Base-by-base conservation (phyloP, 2,113 vertebrate species). In the Elanus axillaris region DNA sequence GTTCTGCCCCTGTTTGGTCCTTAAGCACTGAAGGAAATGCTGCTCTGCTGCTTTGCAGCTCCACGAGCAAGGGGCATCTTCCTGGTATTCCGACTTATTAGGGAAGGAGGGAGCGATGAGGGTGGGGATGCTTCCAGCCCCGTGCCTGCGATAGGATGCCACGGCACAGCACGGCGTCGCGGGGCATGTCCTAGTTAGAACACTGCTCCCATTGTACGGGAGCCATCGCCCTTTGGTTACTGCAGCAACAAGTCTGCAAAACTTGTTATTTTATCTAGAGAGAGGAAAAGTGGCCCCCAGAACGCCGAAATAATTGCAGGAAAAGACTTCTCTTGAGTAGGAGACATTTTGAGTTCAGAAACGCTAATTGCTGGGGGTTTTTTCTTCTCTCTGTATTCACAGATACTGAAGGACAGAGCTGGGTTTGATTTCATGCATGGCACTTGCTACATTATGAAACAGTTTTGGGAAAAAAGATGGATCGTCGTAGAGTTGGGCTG, bases 161-260 rank as follows among this genome's bases (percentile, higher is more conserved):
- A 48, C 40, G 0, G 79, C 83, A 42, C 94, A 79, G 94, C 83
- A 50, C 72, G 38, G 91, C 83, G 31, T 5, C 34, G 22, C 36
- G 32, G 78, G 91, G 58, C 92, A 88, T 94, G 96, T 76, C 96
- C 96, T 93, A 93, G 78, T 96, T 96, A 95, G 95, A 96, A 96
- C 96, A 96, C 78, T 92, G 92, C 90, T 75, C 10, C 96, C 95
- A 82, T 97, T 97, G 96, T 96, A 36, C 74, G 7, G 7, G 13
- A 18, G 83, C 91, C 88, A 66, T 93, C 87, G 4, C 67, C 68
- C 92, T 59, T 8, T 1, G 29, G 96, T 95, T 94, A 95, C 95
- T 96, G 96, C 94, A 96, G 92, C 95, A 97, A 91, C 94, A 94
- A 64, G 83, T 66, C 94, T 85, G 87, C 95, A 91, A 48, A 96